Evolutionary conservation across 1,140 invertebrate species (phyloP), one percentile per base, ranked within the genome.

Genomic region (Aphis gossypii): DNA sequence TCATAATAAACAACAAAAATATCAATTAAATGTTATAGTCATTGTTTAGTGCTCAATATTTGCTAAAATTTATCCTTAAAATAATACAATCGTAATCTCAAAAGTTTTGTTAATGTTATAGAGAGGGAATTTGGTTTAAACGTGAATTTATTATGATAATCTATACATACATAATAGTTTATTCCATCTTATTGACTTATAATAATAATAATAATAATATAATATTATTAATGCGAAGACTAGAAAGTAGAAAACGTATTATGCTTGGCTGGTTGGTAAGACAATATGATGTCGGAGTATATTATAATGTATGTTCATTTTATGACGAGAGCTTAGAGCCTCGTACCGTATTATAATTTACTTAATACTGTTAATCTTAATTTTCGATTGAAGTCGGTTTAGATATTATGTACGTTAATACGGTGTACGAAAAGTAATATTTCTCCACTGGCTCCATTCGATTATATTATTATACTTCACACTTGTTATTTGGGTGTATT

Each of bases 401-500:
- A 68, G n/a, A 76, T 76, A 18, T 76, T 18, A 6, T n/a, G 30
- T n/a, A 0, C 30, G 11, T 68, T 11, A 68, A 4, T 68, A 68
- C 4, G 60, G 30, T 4, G 60, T n/a, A 7, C 51, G 14, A 30
- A 4, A 18, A n/a, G 14, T 68, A n/a, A n/a, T 14, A 68, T 11
- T 18, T 0, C 1, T 1, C 14, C n/a, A n/a, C 5, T n/a, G 14
- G 14, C 1, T 1, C n/a, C n/a, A n/a, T 2, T n/a, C 5, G 14
- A n/a, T 6, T 5, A 18, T 68, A 68, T 68, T 76, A 76, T 68
- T 68, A 18, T 68, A n/a, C n/a, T n/a, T 14, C 18, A 68, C 5
- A 68, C 30, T 68, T 68, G 4, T 41, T 1, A 41, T 41, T 41
- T 2, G 3, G 60, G 30, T 18, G 5, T 68, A 68, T n/a, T 68